Percentiles rank a stretch among this genome's conserved stretches.
These are phyloP conservation scores for Vanacampus margaritifer DNA, from an alignment of 2,113 vertebrate species.

Conservation along the genomic window DNA sequence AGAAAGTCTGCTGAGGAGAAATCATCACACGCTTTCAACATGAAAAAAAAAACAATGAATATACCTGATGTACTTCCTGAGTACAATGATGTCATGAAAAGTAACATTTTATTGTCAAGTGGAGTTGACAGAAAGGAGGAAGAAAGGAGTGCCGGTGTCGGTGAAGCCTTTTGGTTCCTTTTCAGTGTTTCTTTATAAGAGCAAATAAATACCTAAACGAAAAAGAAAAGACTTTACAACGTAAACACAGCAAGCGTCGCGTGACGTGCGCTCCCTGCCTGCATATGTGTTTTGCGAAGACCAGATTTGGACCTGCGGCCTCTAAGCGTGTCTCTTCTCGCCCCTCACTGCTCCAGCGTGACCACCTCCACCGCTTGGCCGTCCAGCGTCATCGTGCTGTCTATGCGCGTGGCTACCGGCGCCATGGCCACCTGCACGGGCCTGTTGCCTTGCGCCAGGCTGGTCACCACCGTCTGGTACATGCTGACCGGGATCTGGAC, in stretches of 20 bases:
- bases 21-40: background rate
- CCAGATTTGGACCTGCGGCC: slow-evolving; percentile 67
- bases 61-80: slow-evolving; percentile 5
- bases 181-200: background rate
- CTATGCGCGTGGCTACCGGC: slow-evolving; percentile 87
- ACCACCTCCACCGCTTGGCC: slow-evolving; percentile 97
- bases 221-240: slow-evolving; percentile 65
- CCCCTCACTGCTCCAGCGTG: slow-evolving; percentile 94
- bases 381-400: slow-evolving; percentile 92
- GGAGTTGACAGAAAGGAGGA: background rate
- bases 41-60: background rate
- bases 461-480: slow-evolving; percentile 98
- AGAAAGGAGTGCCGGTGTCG: background rate
- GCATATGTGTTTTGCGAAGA: slow-evolving; percentile 65
- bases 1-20: background rate
- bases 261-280: slow-evolving; percentile 46
- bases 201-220: slow-evolving; percentile 9
- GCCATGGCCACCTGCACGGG: slow-evolving; percentile 98
- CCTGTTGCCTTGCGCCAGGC: slow-evolving; percentile 93
- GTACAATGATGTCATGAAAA: background rate
- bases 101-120: background rate
- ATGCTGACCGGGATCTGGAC: slow-evolving; percentile 98
- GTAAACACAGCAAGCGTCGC: slow-evolving; percentile 64
- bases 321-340: no score
- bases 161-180: slow-evolving; percentile 2